These are phyloP conservation scores for Orycteropus afer DNA, from an alignment of 2,113 vertebrate genomes.

Conservation along the genomic window DNA sequence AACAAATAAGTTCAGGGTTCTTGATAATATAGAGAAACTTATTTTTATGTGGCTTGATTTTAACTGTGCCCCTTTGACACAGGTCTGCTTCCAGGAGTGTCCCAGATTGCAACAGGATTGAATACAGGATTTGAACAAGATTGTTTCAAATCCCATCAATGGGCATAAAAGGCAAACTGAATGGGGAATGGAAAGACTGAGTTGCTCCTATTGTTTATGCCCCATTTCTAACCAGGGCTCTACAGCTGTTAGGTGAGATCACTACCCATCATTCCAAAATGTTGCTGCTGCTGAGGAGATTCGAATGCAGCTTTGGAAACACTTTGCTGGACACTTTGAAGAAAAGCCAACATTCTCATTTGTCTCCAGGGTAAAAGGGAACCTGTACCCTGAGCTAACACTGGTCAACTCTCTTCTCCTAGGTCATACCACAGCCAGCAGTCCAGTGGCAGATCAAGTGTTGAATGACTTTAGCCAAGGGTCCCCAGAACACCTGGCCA, in stretches of 20 bases:
- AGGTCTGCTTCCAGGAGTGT: background rate
- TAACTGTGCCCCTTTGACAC: background rate
- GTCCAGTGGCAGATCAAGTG: background rate
- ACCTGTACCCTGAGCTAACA: conserved; percentile 13
- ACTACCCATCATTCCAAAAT: conserved; percentile 61
- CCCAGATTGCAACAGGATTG: background rate
- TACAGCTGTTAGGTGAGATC: conserved; percentile 70
- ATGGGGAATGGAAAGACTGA: conserved; percentile 50
- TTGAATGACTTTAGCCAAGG: background rate
- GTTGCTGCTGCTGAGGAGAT: conserved; percentile 49
- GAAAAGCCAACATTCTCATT: conserved; percentile 69
- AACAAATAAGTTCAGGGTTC: background rate
- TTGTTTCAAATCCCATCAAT: conserved; percentile 30
- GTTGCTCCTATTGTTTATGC: conserved; percentile 30
- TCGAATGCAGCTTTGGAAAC: conserved; percentile 70
- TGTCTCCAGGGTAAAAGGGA: conserved; percentile 44
- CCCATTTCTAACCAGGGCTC: conserved; percentile 53
- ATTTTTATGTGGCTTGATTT: background rate
- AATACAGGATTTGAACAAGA: conserved; percentile 32
- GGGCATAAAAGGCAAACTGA: conserved; percentile 37
- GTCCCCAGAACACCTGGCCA: background rate
- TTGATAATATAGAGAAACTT: background rate
- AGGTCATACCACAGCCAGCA: background rate
- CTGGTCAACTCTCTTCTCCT: conserved; percentile 1
- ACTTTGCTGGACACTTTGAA: conserved; percentile 71